Conservation (phyloP, 2,888 invertebrate species). For the Eristalinus sepulchralis region DNA sequence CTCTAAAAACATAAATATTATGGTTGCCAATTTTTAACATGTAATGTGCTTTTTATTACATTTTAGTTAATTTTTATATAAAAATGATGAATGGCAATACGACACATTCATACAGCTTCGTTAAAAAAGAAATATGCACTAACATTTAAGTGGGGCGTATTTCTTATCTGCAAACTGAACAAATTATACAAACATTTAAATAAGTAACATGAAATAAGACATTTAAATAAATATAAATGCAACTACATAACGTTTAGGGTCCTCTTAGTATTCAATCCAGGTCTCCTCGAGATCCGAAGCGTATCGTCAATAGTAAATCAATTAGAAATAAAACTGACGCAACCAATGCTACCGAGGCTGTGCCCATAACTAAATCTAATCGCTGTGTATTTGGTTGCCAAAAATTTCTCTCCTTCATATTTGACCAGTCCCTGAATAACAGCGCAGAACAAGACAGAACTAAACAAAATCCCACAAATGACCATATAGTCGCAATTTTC, state of each 20-base stretch:
- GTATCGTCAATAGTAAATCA: conserved; percentile 78
- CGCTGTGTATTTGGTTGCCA: conserved; percentile 81
- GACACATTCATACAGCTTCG: too few relatives aligned
- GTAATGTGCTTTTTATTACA: too few relatives aligned
- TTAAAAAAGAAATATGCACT: too few relatives aligned
- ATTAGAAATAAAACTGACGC: conserved; percentile 77
- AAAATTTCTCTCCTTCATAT: conserved; percentile 79
- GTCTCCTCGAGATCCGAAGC: conserved; percentile 79
- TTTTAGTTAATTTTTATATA: too few relatives aligned
- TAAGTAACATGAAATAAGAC: conserved; percentile 52
- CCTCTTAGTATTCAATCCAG: conserved; percentile 75
- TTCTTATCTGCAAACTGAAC: not conserved
- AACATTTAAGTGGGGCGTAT: conserved; percentile 41
- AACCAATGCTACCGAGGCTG: conserved; percentile 78
- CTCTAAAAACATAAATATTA: too few relatives aligned
- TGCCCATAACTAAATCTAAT: conserved; percentile 78
- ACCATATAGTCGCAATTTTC: conserved; percentile 79
- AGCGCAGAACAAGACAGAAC: conserved; percentile 77
- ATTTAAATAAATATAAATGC: conserved; percentile 53
- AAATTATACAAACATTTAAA: conserved; percentile 23
- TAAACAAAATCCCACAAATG: conserved; percentile 77
- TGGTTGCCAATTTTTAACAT: too few relatives aligned
- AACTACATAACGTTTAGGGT: not conserved
- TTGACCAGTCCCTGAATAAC: conserved; percentile 79
- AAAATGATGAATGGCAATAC: too few relatives aligned